Evolutionary conservation across 2,113 vertebrate genomes (phyloP).

Genomic region (Tachuris rubrigastra): DNA sequence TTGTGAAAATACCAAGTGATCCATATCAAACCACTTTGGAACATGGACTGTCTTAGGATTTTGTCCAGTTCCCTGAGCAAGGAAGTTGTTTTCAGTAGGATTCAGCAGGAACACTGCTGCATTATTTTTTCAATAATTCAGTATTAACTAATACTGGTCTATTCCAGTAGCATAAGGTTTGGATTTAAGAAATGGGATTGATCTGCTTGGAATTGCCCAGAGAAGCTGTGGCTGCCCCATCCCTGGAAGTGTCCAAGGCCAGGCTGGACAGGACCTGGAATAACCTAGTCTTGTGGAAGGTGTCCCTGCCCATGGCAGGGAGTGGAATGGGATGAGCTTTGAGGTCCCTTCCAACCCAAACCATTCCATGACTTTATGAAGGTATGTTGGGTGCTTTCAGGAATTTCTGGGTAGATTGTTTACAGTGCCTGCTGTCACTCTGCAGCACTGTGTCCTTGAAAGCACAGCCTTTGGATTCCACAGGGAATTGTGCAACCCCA

Average conservation of each 20-base stretch:
- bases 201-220: background rate
- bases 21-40: background rate
- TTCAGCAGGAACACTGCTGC: background rate
- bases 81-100: background rate
- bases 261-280: rapidly evolving
- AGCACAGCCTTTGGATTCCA: background rate
- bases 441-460: background rate
- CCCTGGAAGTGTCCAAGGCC: background rate
- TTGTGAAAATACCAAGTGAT: slow-evolving; percentile 7
- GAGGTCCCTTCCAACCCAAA: background rate
- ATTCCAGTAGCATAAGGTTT: background rate
- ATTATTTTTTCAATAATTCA: background rate
- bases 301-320: background rate
- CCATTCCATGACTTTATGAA: background rate
- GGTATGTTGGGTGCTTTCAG: background rate
- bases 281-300: background rate
- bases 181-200: background rate
- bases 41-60: background rate
- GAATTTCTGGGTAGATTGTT: background rate
- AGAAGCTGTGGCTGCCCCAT: background rate
- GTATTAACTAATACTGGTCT: background rate
- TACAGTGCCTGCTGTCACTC: background rate
- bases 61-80: background rate
- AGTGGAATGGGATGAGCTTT: background rate
- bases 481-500: background rate